phyloP scores from a whole-genome alignment of 2,113 vertebrate species.

The Oncorhynchus kisutch region DNA sequence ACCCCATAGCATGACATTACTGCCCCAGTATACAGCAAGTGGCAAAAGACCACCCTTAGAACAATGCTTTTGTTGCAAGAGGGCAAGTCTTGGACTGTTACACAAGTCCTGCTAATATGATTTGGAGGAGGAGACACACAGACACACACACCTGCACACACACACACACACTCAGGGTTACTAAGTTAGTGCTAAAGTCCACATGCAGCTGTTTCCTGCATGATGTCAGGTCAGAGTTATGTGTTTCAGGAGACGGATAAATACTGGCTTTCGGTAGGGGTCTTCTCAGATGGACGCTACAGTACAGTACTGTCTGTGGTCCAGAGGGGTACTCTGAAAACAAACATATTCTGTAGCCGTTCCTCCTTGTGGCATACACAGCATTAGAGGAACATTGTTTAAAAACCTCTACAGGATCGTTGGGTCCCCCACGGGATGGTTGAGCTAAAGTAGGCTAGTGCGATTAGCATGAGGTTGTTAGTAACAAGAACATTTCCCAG shows the following conservation, averaged over 20 bases:
- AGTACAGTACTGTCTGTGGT: slow-evolving; percentile 48
- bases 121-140: slow-evolving; percentile 43
- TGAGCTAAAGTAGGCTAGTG: too few relatives aligned
- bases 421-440: too few relatives aligned
- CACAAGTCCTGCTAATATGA: slow-evolving; percentile 52
- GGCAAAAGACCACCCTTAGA: slow-evolving; percentile 37
- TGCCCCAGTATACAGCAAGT: slow-evolving; percentile 38
- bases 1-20: slow-evolving; percentile 56
- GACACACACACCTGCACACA: slow-evolving; percentile 3
- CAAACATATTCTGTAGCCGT: slow-evolving; percentile 20
- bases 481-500: too few relatives aligned
- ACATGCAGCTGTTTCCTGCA: slow-evolving; percentile 73
- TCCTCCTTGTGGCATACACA: background rate
- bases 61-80: slow-evolving; percentile 61
- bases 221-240: slow-evolving; percentile 74
- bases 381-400: background rate
- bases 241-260: slow-evolving; percentile 55
- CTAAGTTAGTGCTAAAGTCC: slow-evolving; percentile 50
- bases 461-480: too few relatives aligned
- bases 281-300: slow-evolving; percentile 36
- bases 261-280: slow-evolving; percentile 49
- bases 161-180: slow-evolving; percentile 1
- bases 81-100: slow-evolving; percentile 35
- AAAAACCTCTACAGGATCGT: too few relatives aligned
- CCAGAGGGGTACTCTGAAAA: slow-evolving; percentile 33